Base-by-base conservation (phyloP, 2,888 invertebrate species). In the Apantesis nais region DNA sequence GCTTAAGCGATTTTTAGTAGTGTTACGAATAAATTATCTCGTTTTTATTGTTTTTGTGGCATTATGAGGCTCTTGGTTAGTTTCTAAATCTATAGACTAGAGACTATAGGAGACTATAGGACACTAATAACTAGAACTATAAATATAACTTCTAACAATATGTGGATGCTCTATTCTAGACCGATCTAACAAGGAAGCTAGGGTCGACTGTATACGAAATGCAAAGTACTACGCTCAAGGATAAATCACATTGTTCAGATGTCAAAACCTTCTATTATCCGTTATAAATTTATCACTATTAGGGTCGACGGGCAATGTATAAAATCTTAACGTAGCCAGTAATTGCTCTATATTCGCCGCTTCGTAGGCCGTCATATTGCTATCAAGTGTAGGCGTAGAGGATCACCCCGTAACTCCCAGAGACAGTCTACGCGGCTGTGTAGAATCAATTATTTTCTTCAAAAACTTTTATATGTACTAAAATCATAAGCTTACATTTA, bases 351-450 rank as follows among this genome's bases (percentile, higher is more conserved):
- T 12, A 29, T 61, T 31, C 44, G 39, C 25, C 12, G 62, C 52
- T 14, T 52, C 52, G 68, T 62, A 68, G 68, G 41, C 55, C 58
- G 25, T 37, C 11, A 34, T 67, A 37, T 37, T 34, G 66, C 25
- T 66, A 52, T 52, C 37, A 62, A 62, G 60, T n/a, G 34, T 60
- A 60, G n/a, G 44, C 64, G 68, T 68, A 68, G 64, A 63, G 41
- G 55, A 63, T 52, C 11, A 39, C 29, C 25, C 41, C 68, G 63
- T 68, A 64, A 68, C 68, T 58, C 39, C n/a, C 39, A 64, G 41
- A 68, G 52, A 58, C 63, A 48, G 62, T 68, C 68, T 68, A 68
- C 68, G 68, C 58, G 58, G 41, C 44, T 39, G 14, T 62, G 68
- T 62, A 67, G 67, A 67, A 61, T 67, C 25, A n/a, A 61, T 12